phyloP scores from a whole-genome alignment of 2,797 vertebrate genomes.

The Dryobates pubescens region DNA sequence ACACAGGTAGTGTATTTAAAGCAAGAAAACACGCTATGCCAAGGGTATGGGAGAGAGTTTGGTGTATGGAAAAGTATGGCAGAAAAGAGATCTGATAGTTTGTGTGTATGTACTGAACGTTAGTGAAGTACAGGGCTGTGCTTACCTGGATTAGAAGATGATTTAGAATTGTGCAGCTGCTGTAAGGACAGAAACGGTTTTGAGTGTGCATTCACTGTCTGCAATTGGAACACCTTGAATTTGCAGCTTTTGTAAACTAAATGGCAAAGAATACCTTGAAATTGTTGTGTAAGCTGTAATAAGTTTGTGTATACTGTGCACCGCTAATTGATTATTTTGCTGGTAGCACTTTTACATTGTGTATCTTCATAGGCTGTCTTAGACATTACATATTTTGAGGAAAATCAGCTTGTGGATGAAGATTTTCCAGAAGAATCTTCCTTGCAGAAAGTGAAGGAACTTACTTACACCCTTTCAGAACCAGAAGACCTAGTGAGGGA shows the following conservation, averaged over 20 bases:
- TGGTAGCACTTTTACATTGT: neutral
- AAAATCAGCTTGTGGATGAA: constrained; percentile 94
- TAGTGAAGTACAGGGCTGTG: too few species aligned
- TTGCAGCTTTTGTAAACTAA: neutral
- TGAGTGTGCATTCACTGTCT: neutral
- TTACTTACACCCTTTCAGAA: constrained; percentile 90
- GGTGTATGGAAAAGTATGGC: too few species aligned
- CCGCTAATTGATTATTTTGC: neutral
- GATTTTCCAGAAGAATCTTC: constrained; percentile 93
- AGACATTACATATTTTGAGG: constrained; percentile 96
- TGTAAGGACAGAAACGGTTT: neutral
- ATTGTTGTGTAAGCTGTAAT: neutral
- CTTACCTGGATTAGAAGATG: neutral
- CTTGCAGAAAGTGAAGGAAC: constrained; percentile 90
- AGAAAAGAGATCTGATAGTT: neutral
- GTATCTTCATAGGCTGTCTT: constrained; percentile 83
- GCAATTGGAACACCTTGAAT: rapidly evolving
- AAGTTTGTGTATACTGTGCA: rapidly evolving
- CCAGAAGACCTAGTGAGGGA: constrained; percentile 88
- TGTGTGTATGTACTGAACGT: rapidly evolving
- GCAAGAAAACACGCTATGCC: neutral
- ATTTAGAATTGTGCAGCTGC: neutral
- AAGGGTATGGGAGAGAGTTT: neutral
- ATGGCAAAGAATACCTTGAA: neutral
- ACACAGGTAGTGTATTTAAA: constrained; percentile 86